Conservation (phyloP, 2,888 invertebrate species). For the Tetragonula carbonaria region DNA sequence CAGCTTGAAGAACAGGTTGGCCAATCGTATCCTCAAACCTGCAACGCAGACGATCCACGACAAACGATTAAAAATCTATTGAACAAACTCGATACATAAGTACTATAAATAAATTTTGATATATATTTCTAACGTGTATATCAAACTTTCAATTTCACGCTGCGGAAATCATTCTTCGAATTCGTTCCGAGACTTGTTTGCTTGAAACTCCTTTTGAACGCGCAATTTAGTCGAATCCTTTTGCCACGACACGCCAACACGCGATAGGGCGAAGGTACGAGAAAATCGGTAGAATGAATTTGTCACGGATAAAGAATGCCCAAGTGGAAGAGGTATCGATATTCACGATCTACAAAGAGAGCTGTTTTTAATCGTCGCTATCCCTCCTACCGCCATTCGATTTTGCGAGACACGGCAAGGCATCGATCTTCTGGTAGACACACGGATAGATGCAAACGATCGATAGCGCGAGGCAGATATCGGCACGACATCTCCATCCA, state of each 20-base stretch:
- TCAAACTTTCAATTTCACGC: neutral
- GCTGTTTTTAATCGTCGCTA: constrained; percentile 32
- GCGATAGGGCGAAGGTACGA: neutral
- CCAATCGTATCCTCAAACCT: constrained; percentile 99
- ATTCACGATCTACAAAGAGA: constrained; percentile 9
- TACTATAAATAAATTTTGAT: too few relatives aligned
- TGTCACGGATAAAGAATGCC: constrained; percentile 16
- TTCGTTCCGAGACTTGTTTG: neutral
- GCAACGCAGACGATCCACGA: constrained; percentile 83
- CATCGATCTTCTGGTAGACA: constrained; percentile 41
- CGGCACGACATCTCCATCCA: constrained; percentile 38
- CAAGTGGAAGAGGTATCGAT: constrained; percentile 30
- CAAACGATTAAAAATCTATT: neutral
- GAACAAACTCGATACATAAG: neutral
- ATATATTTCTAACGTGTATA: too few relatives aligned
- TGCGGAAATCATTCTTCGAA: neutral
- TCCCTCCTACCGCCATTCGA: neutral
- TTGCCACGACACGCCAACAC: neutral
- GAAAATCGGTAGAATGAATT: constrained; percentile 20
- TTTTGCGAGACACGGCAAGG: constrained; percentile 28
- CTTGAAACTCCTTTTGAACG: neutral
- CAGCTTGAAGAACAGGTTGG: constrained; percentile 98
- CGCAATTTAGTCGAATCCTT: constrained; percentile 1
- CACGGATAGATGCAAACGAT: constrained; percentile 20
- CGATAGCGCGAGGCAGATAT: constrained; percentile 33